phyloP scores from a whole-genome alignment of 2,888 invertebrate genomes.

The Proisotoma minuta region DNA sequence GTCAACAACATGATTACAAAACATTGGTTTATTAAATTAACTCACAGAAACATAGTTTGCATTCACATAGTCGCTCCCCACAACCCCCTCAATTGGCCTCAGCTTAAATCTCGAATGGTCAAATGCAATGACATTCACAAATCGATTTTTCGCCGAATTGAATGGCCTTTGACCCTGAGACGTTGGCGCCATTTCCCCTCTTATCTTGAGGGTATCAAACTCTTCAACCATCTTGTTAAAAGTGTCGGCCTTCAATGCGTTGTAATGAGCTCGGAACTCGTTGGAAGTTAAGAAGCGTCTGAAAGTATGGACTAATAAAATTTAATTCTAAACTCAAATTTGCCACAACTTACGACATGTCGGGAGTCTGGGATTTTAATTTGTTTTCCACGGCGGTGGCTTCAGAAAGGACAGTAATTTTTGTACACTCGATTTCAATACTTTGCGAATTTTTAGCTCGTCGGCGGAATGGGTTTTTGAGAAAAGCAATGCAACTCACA shows the following conservation, averaged over 20 bases:
- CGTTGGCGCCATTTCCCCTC: constrained; percentile 57
- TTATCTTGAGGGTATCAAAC: not conserved
- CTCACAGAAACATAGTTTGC: constrained; percentile 89
- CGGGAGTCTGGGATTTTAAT: too few species aligned
- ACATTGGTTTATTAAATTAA: constrained; percentile 22
- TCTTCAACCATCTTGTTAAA: not conserved
- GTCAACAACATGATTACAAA: not conserved
- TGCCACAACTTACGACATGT: too few species aligned
- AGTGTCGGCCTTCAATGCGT: not conserved
- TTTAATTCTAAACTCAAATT: too few species aligned
- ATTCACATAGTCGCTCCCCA: constrained; percentile 93
- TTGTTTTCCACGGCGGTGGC: too few species aligned
- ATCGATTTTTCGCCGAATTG: constrained; percentile 96
- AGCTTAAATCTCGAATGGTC: constrained; percentile 93
- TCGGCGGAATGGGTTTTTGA: not conserved
- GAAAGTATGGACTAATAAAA: not conserved
- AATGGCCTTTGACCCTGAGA: constrained; percentile 90
- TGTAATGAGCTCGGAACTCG: not conserved
- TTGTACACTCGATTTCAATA: not conserved
- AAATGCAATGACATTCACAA: constrained; percentile 97
- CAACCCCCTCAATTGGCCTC: constrained; percentile 82
- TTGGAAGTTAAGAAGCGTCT: not conserved
- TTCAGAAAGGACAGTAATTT: not conserved
- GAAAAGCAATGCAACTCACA: not conserved
- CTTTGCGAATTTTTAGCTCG: not conserved